phyloP scores from a whole-genome alignment of 1,140 invertebrate genomes.

The Camponotus floridanus region DNA sequence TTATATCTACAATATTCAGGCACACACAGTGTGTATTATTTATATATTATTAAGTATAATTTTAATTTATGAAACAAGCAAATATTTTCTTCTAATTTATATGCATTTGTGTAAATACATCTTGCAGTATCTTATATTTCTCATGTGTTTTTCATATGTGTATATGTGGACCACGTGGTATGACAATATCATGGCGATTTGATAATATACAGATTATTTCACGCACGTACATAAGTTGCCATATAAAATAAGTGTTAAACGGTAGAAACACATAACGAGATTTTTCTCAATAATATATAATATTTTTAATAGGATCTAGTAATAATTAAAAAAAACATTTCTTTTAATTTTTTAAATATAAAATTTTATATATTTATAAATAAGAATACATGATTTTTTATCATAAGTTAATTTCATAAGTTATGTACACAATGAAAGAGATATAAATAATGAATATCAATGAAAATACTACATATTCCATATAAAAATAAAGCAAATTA shows the following conservation, averaged over 20 bases:
- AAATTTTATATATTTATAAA: not conserved
- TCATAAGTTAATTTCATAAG: too few species aligned
- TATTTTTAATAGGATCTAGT: not conserved
- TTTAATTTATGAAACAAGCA: too few species aligned
- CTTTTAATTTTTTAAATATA: too few species aligned
- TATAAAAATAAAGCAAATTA: not conserved
- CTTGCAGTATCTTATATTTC: slow-evolving; percentile 25
- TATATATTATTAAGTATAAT: not conserved
- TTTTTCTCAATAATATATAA: not conserved
- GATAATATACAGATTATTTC: not conserved
- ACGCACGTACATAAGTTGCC: not conserved
- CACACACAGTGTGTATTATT: too few species aligned
- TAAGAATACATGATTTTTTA: not conserved
- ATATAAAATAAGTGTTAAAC: not conserved
- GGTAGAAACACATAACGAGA: not conserved
- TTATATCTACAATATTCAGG: not conserved
- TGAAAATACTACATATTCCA: not conserved
- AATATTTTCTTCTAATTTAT: not conserved
- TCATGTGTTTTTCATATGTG: not conserved
- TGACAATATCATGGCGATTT: not conserved
- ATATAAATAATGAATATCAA: too few species aligned
- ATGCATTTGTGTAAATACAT: not conserved
- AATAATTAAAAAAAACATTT: not conserved
- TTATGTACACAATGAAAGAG: too few species aligned
- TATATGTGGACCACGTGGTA: not conserved